Evolutionary conservation across 1,140 invertebrate genomes (phyloP).

Genomic region (Caenorhabditis brenneri): DNA sequence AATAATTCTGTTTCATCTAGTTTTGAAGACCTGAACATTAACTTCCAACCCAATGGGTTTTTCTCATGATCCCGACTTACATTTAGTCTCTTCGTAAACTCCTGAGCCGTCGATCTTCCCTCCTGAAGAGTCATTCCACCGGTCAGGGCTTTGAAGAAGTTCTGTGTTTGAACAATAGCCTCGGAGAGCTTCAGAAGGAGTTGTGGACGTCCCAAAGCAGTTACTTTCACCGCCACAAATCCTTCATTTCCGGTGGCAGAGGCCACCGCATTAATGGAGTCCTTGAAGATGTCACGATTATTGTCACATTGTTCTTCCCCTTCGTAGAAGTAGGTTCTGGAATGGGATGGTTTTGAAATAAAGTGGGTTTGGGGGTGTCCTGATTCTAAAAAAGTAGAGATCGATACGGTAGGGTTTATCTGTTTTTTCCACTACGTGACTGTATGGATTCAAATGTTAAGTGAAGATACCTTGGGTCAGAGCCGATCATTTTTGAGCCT

Average conservation of each 20-base stretch:
- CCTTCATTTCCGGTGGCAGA: slow-evolving; percentile 90
- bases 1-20: too few relatives aligned
- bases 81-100: slow-evolving; percentile 83
- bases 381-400: too few relatives aligned
- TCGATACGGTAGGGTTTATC: background rate
- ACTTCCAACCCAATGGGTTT: too few relatives aligned
- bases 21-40: too few relatives aligned
- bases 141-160: slow-evolving; percentile 82
- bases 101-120: slow-evolving; percentile 75
- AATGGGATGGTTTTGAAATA: slow-evolving; percentile 20
- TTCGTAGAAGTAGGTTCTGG: slow-evolving; percentile 91
- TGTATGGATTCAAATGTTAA: too few relatives aligned
- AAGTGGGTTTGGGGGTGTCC: background rate
- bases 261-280: slow-evolving; percentile 91
- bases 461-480: too few relatives aligned
- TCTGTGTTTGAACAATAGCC: slow-evolving; percentile 89
- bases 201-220: slow-evolving; percentile 94
- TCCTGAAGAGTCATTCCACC: slow-evolving; percentile 57
- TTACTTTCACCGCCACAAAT: slow-evolving; percentile 95
- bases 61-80: too few relatives aligned
- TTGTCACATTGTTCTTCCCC: slow-evolving; percentile 96
- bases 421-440: too few relatives aligned
- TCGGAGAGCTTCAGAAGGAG: slow-evolving; percentile 83
- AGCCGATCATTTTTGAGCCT: too few relatives aligned
- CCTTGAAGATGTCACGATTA: slow-evolving; percentile 94